Evolutionary conservation across 2,888 invertebrate species (phyloP), one percentile per base, ranked within the genome.

Genomic region (Tetanocera ferruginea): DNA sequence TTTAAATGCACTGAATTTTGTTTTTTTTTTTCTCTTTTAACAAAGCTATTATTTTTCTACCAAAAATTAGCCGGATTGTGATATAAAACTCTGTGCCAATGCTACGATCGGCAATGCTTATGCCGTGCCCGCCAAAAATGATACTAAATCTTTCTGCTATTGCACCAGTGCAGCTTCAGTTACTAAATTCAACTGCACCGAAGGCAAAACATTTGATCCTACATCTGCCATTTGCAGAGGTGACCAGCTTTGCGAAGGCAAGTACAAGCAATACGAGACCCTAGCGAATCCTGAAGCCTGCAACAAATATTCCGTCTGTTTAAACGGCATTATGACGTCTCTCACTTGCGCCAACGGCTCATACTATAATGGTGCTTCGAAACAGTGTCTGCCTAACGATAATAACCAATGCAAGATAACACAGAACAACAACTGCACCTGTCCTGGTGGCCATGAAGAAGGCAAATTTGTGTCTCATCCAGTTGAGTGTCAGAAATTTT

Each of bases 91-190:
- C n/a, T 85, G 85, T 49, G 37, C 70, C 5, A 52, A 52, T 25
- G 76, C 78, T 1, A 77, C 79, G 17, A 52, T 79, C 0, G 75
- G 60, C 9, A 75, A 76, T 2, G 76, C 83, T 5, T 82, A 81
- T 62, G 77, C 84, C 5, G 72, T 77, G 55, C 78, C 78, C 3
- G 75, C 79, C 3, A 78, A 51, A 4, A 80, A 81, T 76, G 84
- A 84, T 23, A 75, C 80, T 5, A 60, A 62, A 0, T 82, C 83
- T 34, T 88, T 85, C 76, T 88, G 88, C 67, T 84, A 83, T 67
- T 87, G 87, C 11, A 78, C 81, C 6, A 75, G 71, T 75, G 81
- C 66, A 5, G 60, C 25, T 76, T 82, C 37, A 60, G 78, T 19
- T 31, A 76, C 78, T 66, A 34, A 80, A 49, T 31, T 82, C 14